A percentile compares a stretch with the other conserved stretches of the same genome.
Conservation (phyloP, 2,113 vertebrate genomes). For the Lepisosteus osseus region DNA sequence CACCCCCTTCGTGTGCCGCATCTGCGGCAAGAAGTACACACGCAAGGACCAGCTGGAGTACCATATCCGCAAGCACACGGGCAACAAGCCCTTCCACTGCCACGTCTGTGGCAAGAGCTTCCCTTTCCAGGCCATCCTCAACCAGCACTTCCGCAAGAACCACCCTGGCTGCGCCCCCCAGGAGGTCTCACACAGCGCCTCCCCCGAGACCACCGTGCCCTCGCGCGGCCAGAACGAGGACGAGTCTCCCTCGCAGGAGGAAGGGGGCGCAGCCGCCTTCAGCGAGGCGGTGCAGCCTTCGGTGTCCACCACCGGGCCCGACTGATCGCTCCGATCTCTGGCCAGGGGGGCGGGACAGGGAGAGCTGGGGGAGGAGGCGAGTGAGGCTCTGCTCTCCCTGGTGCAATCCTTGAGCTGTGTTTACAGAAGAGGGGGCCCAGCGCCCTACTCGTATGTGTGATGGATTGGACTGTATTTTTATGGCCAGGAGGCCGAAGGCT, state of each 20-base stretch:
- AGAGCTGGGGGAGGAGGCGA: neutral
- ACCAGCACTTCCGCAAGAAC: constrained; percentile 99
- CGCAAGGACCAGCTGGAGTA: constrained; percentile 98
- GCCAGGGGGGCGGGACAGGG: neutral
- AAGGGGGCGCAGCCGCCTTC: constrained; percentile 59
- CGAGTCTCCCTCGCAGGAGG: constrained; percentile 83
- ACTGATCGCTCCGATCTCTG: constrained; percentile 58
- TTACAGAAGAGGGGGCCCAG: no score
- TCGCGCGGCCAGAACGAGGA: constrained; percentile 83
- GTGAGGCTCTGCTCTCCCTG: neutral
- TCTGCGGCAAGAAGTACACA: constrained; percentile 98
- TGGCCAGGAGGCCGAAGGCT: no score
- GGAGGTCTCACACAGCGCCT: constrained; percentile 90
- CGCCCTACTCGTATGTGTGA: no score
- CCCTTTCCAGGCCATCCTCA: constrained; percentile 98
- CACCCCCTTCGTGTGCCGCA: constrained; percentile 94
- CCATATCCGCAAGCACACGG: constrained; percentile 98
- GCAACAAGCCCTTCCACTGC: constrained; percentile 98
- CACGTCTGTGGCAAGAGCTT: constrained; percentile 97
- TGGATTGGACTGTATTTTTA: no score
- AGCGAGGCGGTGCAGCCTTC: constrained; percentile 82
- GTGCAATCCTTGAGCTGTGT: no score
- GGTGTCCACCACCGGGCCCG: constrained; percentile 92
- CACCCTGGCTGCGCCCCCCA: constrained; percentile 89
- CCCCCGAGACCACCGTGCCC: constrained; percentile 89